Conservation (phyloP, 2,113 vertebrate species). For the Boleophthalmus pectinirostris region DNA sequence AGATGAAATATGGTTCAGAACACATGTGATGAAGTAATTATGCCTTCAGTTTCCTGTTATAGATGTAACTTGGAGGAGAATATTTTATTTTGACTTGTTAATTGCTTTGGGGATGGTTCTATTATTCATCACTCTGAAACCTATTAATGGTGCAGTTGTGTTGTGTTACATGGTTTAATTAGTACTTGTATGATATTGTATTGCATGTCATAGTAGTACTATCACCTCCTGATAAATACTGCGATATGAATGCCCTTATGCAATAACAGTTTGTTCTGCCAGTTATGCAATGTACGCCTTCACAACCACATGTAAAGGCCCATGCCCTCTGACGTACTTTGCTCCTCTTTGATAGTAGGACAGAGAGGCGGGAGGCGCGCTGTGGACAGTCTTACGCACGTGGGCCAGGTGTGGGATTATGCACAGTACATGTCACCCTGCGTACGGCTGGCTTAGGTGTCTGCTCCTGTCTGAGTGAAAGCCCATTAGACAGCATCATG, state of each 20-base stretch:
- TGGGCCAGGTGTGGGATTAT: slow-evolving; percentile 36
- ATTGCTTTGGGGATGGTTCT: too few relatives aligned
- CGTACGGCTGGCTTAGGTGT: slow-evolving; percentile 22
- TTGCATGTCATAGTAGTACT: background rate
- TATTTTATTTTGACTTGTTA: too few relatives aligned
- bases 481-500: slow-evolving; percentile 59
- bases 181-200: background rate
- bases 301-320: slow-evolving; percentile 30
- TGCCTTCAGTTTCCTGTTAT: too few relatives aligned
- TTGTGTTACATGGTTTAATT: background rate
- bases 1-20: too few relatives aligned
- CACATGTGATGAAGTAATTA: too few relatives aligned
- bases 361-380: background rate
- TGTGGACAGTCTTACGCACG: slow-evolving; percentile 12
- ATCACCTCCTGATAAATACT: slow-evolving; percentile 12
- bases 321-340: background rate
- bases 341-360: background rate
- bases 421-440: slow-evolving; percentile 32
- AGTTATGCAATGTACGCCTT: slow-evolving; percentile 24
- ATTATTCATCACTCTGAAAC: too few relatives aligned
- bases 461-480: slow-evolving; percentile 22
- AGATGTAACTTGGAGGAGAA: too few relatives aligned
- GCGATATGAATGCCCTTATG: slow-evolving; percentile 37
- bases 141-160: background rate
- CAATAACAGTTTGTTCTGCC: slow-evolving; percentile 39